phyloP scores from a whole-genome alignment of 2,113 vertebrate genomes.

The Sterrhoptilus dennistouni region DNA sequence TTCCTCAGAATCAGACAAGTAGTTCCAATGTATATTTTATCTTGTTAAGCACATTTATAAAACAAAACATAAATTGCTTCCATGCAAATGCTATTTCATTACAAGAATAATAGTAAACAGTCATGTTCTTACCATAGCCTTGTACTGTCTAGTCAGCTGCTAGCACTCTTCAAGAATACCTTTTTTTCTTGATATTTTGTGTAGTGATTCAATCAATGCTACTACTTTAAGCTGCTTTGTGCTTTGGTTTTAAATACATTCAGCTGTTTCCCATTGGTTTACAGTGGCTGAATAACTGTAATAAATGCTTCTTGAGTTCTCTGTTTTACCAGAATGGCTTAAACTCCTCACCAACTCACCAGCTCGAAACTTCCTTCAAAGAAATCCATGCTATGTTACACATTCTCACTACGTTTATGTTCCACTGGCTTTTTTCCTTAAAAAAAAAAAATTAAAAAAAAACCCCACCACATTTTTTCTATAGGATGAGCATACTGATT shows the following conservation, averaged over 20 bases:
- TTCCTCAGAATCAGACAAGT: conserved; percentile 33
- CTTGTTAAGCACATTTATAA: conserved; percentile 43
- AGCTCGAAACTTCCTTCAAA: not conserved
- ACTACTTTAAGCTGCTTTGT: conserved; percentile 18
- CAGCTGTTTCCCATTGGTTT: not conserved
- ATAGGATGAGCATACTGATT: not conserved
- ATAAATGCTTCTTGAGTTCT: not conserved
- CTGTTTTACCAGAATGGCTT: not conserved
- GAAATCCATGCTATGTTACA: not conserved
- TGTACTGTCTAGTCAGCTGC: conserved; percentile 43
- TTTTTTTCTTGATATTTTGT: conserved; percentile 33
- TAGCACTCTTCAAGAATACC: not conserved
- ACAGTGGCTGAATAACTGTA: not conserved
- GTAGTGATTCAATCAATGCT: conserved; percentile 24
- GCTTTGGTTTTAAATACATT: conserved; percentile 52
- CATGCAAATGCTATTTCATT: conserved; percentile 42
- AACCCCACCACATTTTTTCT: not conserved
- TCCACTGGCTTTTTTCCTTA: fast-evolving
- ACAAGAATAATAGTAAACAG: conserved; percentile 38
- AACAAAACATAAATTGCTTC: conserved; percentile 40
- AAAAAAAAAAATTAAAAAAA: not conserved
- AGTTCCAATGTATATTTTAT: conserved; percentile 3
- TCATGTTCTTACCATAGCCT: conserved; percentile 29
- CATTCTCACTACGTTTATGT: not conserved
- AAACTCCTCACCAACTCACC: not conserved